These are phyloP conservation scores for Leucophora obtusa DNA, from an alignment of 2,888 invertebrate species.

Conservation along the genomic window DNA sequence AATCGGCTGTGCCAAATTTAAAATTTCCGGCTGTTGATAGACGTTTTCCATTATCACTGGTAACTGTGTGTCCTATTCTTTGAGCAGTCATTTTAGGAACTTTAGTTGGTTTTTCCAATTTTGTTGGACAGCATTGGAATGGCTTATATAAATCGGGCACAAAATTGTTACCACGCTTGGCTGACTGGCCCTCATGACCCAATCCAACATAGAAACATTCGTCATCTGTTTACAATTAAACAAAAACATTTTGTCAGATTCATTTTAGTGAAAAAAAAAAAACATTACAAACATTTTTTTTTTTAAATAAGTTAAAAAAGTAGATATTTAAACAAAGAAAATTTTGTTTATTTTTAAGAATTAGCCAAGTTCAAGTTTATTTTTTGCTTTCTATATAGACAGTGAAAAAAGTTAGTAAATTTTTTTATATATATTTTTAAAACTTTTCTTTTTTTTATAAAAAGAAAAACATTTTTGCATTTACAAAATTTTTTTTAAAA, in stretches of 20 bases:
- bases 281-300: conserved; percentile 8
- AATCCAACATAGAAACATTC: conserved; percentile 98
- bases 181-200: conserved; percentile 85
- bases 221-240: conserved; percentile 89
- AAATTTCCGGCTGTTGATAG: conserved; percentile 69
- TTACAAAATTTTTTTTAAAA: conserved; percentile 65
- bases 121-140: conserved; percentile 95
- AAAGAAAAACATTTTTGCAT: conserved; percentile 54
- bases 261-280: conserved; percentile 24
- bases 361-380: conserved; percentile 22
- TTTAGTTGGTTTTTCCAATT: conserved; percentile 88
- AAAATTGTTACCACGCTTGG: conserved; percentile 76
- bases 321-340: conserved; percentile 55
- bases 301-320: conserved; percentile 26
- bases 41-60: conserved; percentile 70
- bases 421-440: conserved; percentile 23
- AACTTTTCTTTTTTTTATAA: conserved; percentile 32
- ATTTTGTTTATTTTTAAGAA: conserved; percentile 40
- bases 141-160: conserved; percentile 87
- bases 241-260: conserved; percentile 91
- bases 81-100: conserved; percentile 86
- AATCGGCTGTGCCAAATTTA: conserved; percentile 68
- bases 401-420: conserved; percentile 64
- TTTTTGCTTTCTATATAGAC: conserved; percentile 47
- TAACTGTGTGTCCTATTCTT: conserved; percentile 75